A percentile compares a stretch with the other conserved stretches of the same genome.
phyloP scores from a whole-genome alignment of 30 jellyfish, hydroid and myxozoan genomes.

The Turritopsis dohrnii region DNA sequence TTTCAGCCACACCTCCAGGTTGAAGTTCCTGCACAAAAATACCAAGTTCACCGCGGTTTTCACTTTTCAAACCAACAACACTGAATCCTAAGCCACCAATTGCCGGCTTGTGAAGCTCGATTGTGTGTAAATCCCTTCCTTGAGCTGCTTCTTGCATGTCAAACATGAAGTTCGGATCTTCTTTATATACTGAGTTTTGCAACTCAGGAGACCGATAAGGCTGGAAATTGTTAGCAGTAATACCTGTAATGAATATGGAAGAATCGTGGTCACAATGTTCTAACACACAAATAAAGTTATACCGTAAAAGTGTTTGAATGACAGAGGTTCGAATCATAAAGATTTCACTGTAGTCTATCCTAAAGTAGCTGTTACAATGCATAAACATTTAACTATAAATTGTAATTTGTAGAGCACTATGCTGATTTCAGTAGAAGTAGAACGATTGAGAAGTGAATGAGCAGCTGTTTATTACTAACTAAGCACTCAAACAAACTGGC shows the following conservation, averaged over 20 bases:
- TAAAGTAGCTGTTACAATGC: no score
- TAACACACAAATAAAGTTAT: no score
- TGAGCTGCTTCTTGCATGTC: slow-evolving; percentile 42
- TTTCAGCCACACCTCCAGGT: slow-evolving; percentile 91
- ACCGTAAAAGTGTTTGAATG: no score
- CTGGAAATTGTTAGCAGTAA: neutral
- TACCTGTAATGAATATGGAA: neutral
- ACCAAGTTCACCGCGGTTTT: slow-evolving; percentile 83
- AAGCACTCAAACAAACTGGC: no score
- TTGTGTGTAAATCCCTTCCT: slow-evolving; percentile 76
- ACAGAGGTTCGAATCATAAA: no score
- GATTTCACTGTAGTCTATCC: no score
- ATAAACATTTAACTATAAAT: no score
- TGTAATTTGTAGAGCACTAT: no score
- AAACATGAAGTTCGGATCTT: neutral
- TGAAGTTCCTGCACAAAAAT: slow-evolving; percentile 86
- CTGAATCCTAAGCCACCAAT: slow-evolving; percentile 94
- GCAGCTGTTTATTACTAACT: no score
- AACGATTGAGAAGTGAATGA: no score
- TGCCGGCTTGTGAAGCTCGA: slow-evolving; percentile 64
- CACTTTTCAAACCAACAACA: slow-evolving; percentile 93
- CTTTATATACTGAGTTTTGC: neutral
- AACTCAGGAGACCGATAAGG: neutral
- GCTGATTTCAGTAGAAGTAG: no score
- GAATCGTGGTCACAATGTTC: no score